Percentiles rank a stretch among this genome's conserved stretches.
These are phyloP conservation scores for Penelope pileata DNA, from an alignment of 2,113 vertebrate species.

Conservation along the genomic window DNA sequence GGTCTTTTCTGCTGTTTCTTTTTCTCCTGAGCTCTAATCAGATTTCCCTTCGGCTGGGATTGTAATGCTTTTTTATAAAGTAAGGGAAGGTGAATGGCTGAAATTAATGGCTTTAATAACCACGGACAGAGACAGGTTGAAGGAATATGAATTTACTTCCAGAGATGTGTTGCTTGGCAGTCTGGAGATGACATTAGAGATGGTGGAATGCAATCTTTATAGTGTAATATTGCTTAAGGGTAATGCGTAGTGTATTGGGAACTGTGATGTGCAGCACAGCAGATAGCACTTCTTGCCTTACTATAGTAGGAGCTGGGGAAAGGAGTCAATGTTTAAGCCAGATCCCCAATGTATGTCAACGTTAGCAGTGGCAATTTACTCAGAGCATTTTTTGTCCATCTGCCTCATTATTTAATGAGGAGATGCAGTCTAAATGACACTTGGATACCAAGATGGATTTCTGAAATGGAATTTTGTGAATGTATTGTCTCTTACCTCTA, in stretches of 20 bases:
- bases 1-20: not conserved
- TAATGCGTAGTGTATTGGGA: not conserved
- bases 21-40: not conserved
- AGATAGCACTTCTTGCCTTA: rapidly evolving
- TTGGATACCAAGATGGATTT: not conserved
- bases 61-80: not conserved
- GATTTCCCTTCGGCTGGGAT: not conserved
- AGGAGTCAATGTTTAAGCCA: not conserved
- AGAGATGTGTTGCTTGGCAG: not conserved
- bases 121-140: not conserved
- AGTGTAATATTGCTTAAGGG: not conserved
- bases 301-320: not conserved
- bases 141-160: not conserved
- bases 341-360: not conserved
- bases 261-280: not conserved
- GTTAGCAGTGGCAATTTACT: not conserved
- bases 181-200: not conserved
- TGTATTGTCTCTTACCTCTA: not conserved
- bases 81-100: not conserved
- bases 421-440: not conserved
- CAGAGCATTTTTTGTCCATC: not conserved
- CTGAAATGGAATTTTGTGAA: not conserved
- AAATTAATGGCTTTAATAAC: constrained; percentile 10
- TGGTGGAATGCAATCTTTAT: not conserved
- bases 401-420: not conserved